phyloP scores from a whole-genome alignment of 2,888 invertebrate species.

The Lasioglossum zephyrum region DNA sequence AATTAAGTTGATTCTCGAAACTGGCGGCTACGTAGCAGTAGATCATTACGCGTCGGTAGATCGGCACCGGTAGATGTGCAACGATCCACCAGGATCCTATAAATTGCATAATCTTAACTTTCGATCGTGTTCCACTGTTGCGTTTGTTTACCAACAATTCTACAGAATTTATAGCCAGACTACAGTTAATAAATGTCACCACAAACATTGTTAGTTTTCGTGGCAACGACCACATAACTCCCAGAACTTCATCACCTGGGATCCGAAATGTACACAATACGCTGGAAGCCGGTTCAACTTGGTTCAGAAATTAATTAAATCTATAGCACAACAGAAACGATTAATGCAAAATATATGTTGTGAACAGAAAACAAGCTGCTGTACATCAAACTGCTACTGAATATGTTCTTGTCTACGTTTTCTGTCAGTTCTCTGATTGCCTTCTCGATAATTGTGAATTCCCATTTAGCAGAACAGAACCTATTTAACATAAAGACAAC shows the following conservation, averaged over 20 bases:
- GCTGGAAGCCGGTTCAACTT: background rate
- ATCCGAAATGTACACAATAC: background rate
- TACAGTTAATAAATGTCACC: constrained; percentile 25
- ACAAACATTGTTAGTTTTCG: background rate
- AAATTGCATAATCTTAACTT: background rate
- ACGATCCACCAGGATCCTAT: background rate
- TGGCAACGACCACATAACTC: constrained; percentile 1
- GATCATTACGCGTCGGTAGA: background rate
- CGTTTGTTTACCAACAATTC: constrained; percentile 34
- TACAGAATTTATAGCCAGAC: background rate
- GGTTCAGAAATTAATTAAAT: background rate
- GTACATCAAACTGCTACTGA: background rate
- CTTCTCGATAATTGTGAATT: background rate
- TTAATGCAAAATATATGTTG: background rate
- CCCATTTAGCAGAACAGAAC: background rate
- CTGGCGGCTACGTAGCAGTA: background rate
- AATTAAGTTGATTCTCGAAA: background rate
- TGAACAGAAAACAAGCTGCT: background rate
- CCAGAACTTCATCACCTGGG: constrained; percentile 10
- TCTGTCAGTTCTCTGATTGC: background rate
- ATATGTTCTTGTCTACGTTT: background rate
- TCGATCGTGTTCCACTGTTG: constrained; percentile 6
- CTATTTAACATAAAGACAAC: too few relatives aligned
- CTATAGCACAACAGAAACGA: background rate
- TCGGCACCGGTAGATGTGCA: background rate